phyloP scores from a whole-genome alignment of 2,888 invertebrate genomes.

The Panzeria rudis region DNA sequence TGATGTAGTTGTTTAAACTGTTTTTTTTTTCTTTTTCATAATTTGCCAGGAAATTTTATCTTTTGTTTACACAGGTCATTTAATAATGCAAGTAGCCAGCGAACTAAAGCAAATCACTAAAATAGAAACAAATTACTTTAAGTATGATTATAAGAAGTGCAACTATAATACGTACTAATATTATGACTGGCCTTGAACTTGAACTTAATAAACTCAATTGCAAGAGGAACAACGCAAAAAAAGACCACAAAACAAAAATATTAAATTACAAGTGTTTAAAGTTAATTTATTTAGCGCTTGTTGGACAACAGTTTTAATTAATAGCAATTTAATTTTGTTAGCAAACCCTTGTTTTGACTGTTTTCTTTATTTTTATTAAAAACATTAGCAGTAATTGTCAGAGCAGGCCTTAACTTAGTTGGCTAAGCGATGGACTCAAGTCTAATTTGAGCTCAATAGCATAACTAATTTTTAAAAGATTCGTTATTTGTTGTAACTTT shows the following conservation, averaged over 20 bases:
- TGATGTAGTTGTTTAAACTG: not conserved
- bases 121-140: not conserved
- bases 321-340: not conserved
- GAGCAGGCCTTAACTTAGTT: not conserved
- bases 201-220: constrained; percentile 35
- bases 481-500: too few species aligned
- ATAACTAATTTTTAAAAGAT: too few species aligned
- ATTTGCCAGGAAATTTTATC: constrained; percentile 8
- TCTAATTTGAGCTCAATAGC: too few species aligned
- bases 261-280: constrained; percentile 11
- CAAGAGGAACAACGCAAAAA: not conserved
- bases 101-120: not conserved
- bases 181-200: constrained; percentile 57
- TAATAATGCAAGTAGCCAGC: not conserved
- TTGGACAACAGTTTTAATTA: not conserved
- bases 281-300: not conserved
- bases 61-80: constrained; percentile 6
- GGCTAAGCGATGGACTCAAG: not conserved
- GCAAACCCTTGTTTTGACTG: not conserved
- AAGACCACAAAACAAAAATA: not conserved
- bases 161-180: constrained; percentile 26
- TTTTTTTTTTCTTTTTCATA: not conserved
- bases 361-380: not conserved
- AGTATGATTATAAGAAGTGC: constrained; percentile 13
- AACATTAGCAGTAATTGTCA: not conserved